Conservation (phyloP, 2,113 vertebrate genomes). For the Taurulus bubalis region DNA sequence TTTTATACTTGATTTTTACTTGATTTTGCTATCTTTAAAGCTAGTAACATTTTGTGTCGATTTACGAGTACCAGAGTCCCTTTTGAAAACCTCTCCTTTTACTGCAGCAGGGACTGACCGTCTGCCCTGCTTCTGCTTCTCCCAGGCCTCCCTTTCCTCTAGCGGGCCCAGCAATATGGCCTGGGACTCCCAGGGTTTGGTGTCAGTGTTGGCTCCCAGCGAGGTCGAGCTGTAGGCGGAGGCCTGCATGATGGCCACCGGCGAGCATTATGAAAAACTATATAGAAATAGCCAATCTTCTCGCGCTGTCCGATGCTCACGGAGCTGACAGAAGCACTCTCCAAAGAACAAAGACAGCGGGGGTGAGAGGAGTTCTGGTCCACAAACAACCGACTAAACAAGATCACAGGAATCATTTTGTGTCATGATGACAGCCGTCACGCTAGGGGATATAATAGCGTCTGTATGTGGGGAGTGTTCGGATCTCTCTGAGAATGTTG, state of each 20-base stretch:
- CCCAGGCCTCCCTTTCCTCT: neutral
- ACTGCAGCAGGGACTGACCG: neutral
- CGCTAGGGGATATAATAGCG: neutral
- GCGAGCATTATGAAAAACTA: neutral
- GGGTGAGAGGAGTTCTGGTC: neutral
- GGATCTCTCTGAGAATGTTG: neutral
- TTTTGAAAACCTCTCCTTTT: neutral
- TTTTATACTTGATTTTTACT: neutral
- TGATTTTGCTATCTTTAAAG: neutral
- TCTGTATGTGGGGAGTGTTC: neutral
- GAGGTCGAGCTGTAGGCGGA: too few species aligned
- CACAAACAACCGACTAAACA: neutral
- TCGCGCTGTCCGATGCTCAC: too few species aligned
- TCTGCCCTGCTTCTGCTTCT: neutral
- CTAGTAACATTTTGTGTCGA: neutral
- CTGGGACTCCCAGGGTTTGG: too few species aligned
- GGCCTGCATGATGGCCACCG: too few species aligned
- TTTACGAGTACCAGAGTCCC: neutral
- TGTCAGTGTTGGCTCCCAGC: too few species aligned
- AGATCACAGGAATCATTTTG: neutral
- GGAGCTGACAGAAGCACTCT: constrained; percentile 24
- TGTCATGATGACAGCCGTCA: neutral
- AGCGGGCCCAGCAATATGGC: neutral
- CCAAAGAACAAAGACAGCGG: constrained; percentile 7
- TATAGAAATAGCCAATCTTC: neutral